These are phyloP conservation scores for Bostrychus sinensis DNA, from an alignment of 2,113 vertebrate species.

Conservation along the genomic window DNA sequence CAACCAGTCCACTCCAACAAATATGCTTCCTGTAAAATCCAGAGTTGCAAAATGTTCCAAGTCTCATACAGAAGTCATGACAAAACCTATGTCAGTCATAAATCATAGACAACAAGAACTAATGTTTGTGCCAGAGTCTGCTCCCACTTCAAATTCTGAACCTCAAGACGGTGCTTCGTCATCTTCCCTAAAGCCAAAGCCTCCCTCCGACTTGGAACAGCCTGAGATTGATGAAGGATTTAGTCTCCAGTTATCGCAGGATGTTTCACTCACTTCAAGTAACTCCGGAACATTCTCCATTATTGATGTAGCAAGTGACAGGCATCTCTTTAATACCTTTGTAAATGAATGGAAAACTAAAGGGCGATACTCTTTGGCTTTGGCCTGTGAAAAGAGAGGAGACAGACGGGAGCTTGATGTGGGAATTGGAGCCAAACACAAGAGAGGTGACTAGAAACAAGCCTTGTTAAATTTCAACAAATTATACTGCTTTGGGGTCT, in stretches of 20 bases:
- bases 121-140: neutral
- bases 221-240: conserved; percentile 72
- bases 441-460: conserved; percentile 77
- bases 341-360: conserved; percentile 89
- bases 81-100: neutral
- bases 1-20: conserved; percentile 44
- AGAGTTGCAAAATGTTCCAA: conserved; percentile 10
- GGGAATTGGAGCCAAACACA: conserved; percentile 82
- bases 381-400: conserved; percentile 87
- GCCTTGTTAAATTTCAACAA: too few relatives aligned
- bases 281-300: conserved; percentile 85
- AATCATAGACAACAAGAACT: neutral
- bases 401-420: conserved; percentile 64
- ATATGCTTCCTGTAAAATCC: conserved; percentile 1
- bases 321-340: conserved; percentile 88
- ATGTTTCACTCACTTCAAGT: conserved; percentile 70
- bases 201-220: conserved; percentile 34
- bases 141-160: neutral
- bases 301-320: conserved; percentile 92
- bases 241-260: conserved; percentile 83
- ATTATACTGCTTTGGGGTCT: too few relatives aligned
- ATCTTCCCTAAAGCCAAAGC: conserved; percentile 2
- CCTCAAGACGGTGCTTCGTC: neutral
- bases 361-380: conserved; percentile 84
- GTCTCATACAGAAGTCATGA: neutral